Evolutionary conservation across 2,797 vertebrate genomes (phyloP), one percentile per base, ranked within the genome.

Genomic region (Tiaroga cobitis): DNA sequence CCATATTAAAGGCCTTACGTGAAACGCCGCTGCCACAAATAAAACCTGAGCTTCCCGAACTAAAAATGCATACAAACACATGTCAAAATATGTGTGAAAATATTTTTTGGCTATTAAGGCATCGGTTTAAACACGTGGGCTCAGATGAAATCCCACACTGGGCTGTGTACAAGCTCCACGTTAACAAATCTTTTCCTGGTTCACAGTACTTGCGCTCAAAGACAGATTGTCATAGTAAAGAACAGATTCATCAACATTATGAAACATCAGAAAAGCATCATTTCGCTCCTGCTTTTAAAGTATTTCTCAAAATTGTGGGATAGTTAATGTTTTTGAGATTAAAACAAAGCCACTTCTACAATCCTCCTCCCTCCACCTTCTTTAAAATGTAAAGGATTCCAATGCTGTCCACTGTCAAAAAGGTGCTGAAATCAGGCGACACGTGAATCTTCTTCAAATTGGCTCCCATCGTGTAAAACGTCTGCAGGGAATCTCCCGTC

Each of bases 371-470:
- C 89, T 95, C 94, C 87, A 99, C 94, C 88, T 94, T 95, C 93
- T 93, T 94, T 76, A 99, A 95, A 85, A 98, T 87, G 91, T 99
- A 99, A 87, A 99, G 96, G 93, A 98, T 97, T 49, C 98, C 98
- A 68, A 99, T 96, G 91, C 93, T 97, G 95, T 99, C 98, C 78
- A 99, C 96, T 90, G 97, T 99, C 91, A 98, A 95, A 32, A 96
- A 99, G 16, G 96, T 95, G 92, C 91, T 94, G 93, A 99, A 99
- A 93, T 97, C 92, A 2, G 95, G 87, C 0, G 97, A 98, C 88
- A 97, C 97, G 0, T 96, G 95, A 90, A 99, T 94, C 88, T 93
- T 96, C 93, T 98, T 98, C 75, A 99, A 92, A 75, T 96, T 96
- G 46, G 95, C 95, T 90, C 98, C 98, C 0, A 95, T 95, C 8